Evolutionary conservation across 2,888 invertebrate species (phyloP).

Genomic region (Aphrophora alni): DNA sequence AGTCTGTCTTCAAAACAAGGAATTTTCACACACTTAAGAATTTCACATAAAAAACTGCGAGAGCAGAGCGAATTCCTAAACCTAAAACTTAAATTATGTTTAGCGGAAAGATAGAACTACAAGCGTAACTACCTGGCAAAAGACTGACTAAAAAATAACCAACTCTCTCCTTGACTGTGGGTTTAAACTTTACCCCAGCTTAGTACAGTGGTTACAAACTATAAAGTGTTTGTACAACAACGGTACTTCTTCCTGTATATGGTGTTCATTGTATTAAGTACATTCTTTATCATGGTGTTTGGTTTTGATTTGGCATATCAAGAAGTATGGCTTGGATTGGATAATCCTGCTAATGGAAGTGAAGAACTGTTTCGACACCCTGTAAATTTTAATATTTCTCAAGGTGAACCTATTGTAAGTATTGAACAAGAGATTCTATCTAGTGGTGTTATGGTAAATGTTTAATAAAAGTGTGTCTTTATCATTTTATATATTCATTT

Average conservation of each 20-base stretch:
- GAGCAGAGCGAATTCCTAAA: too few relatives aligned
- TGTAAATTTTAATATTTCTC: slow-evolving; percentile 76
- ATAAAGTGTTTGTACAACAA: slow-evolving; percentile 95
- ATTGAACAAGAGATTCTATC: not conserved
- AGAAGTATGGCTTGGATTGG: slow-evolving; percentile 63
- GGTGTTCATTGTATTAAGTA: slow-evolving; percentile 86
- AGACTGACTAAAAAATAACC: too few relatives aligned
- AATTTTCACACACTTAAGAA: too few relatives aligned
- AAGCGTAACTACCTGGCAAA: too few relatives aligned
- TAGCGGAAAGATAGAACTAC: too few relatives aligned
- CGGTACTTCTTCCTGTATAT: slow-evolving; percentile 94
- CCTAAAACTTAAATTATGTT: too few relatives aligned
- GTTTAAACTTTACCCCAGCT: slow-evolving; percentile 67
- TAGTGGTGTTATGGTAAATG: too few relatives aligned
- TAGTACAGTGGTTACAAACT: slow-evolving; percentile 99
- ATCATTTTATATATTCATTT: too few relatives aligned
- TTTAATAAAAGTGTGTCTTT: too few relatives aligned
- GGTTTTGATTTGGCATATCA: slow-evolving; percentile 82
- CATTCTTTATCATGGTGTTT: slow-evolving; percentile 80
- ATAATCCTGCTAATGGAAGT: slow-evolving; percentile 58
- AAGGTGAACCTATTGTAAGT: slow-evolving; percentile 75
- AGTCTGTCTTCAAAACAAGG: too few relatives aligned
- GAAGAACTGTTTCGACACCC: slow-evolving; percentile 78
- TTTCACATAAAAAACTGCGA: too few relatives aligned
- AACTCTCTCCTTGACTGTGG: too few relatives aligned